phyloP scores from a whole-genome alignment of 1,140 invertebrate species.

The Drusus annulatus region DNA sequence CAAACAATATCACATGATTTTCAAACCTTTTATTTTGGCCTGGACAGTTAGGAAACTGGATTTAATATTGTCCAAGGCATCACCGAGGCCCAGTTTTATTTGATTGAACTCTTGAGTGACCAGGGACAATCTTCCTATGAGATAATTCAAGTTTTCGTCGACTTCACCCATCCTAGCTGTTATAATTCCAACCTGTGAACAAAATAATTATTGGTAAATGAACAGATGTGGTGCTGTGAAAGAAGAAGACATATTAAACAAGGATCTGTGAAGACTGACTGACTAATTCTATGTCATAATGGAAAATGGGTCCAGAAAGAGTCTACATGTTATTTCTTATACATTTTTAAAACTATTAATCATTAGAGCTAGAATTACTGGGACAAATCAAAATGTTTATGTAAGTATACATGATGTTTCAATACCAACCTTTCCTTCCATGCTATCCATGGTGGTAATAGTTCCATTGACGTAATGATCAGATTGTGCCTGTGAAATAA shows the following conservation, averaged over 20 bases:
- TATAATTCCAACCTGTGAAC: constrained; percentile 77
- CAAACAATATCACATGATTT: no score
- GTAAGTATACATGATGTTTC: not conserved
- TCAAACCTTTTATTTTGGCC: constrained; percentile 69
- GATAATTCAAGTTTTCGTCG: constrained; percentile 84
- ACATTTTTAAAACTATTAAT: no score
- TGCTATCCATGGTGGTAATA: constrained; percentile 83
- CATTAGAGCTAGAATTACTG: no score
- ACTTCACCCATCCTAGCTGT: constrained; percentile 87
- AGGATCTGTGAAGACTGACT: no score
- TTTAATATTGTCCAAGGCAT: constrained; percentile 81
- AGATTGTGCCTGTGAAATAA: constrained; percentile 77
- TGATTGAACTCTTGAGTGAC: constrained; percentile 90
- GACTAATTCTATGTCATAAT: no score
- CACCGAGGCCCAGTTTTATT: constrained; percentile 82
- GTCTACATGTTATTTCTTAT: no score
- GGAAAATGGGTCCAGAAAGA: no score
- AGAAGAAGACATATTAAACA: no score
- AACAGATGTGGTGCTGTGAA: no score
- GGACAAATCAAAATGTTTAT: no score
- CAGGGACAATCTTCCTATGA: constrained; percentile 79
- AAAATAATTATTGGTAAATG: no score
- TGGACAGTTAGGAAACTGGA: constrained; percentile 79
- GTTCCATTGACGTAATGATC: constrained; percentile 87
- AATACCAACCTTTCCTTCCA: constrained; percentile 82